These are phyloP conservation scores for Caenorhabditis virilis DNA, from an alignment of 2,888 invertebrate genomes.

Conservation along the genomic window DNA sequence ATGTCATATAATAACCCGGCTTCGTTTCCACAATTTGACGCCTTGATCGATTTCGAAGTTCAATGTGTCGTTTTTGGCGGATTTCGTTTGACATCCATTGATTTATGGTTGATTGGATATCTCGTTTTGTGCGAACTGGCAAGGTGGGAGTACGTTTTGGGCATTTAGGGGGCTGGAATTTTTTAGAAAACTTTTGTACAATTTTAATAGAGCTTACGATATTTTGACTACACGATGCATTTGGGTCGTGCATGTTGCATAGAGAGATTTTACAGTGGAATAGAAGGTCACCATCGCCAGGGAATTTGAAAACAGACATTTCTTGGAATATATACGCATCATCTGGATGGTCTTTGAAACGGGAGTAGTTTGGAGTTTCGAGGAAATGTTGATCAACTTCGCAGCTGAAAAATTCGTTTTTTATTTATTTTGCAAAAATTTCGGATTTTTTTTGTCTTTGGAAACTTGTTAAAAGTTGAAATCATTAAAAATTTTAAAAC, in stretches of 20 bases:
- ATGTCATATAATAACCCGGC: conserved; percentile 56
- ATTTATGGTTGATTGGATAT: conserved; percentile 6
- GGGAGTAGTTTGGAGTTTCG: conserved; percentile 63
- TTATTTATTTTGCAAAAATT: too few relatives aligned
- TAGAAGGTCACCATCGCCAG: conserved; percentile 59
- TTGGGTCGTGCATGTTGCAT: conserved; percentile 59
- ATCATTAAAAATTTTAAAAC: too few relatives aligned
- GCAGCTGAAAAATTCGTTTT: conserved; percentile 55
- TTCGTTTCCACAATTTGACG: conserved; percentile 49
- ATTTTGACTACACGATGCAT: conserved; percentile 36
- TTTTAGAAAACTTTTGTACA: neutral
- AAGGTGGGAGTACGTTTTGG: conserved; percentile 25
- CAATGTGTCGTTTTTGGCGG: conserved; percentile 33
- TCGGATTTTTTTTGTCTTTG: too few relatives aligned
- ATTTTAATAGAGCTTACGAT: conserved; percentile 22
- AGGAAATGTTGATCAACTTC: conserved; percentile 63
- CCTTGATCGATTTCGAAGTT: conserved; percentile 34
- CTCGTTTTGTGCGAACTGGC: conserved; percentile 33
- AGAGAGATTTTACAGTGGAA: conserved; percentile 64
- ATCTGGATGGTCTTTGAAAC: conserved; percentile 32
- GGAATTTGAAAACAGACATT: conserved; percentile 66
- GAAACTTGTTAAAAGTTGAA: too few relatives aligned
- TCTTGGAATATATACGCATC: conserved; percentile 54
- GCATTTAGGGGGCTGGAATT: conserved; percentile 49
- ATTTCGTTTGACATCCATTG: conserved; percentile 19